phyloP scores from a whole-genome alignment of 2,797 vertebrate species.

The Hippoglossus hippoglossus region DNA sequence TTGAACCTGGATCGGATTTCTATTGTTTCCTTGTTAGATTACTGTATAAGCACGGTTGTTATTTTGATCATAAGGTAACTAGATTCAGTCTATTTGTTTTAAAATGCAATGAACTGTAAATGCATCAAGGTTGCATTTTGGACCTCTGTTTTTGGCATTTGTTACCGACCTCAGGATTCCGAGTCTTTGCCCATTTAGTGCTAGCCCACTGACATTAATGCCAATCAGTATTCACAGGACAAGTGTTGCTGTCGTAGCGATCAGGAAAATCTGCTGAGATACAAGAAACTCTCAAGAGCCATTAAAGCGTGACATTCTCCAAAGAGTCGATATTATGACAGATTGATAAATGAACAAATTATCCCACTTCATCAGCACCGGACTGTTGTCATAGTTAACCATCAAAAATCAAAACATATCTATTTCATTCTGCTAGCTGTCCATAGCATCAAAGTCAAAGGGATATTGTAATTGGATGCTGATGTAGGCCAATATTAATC shows the following conservation, averaged over 20 bases:
- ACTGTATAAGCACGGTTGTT: no score
- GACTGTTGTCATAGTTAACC: conserved; percentile 73
- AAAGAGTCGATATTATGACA: conserved; percentile 70
- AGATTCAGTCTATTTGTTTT: neutral
- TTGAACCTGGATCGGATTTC: neutral
- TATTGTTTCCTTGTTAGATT: no score
- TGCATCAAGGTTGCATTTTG: neutral
- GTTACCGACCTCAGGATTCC: neutral
- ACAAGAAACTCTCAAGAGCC: conserved; percentile 62
- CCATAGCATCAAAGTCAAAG: conserved; percentile 78
- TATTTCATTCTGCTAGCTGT: conserved; percentile 66
- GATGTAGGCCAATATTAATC: conserved; percentile 81
- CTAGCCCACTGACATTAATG: conserved; percentile 39
- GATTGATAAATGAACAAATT: conserved; percentile 83
- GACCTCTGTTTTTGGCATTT: neutral
- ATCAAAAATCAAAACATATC: conserved; percentile 78
- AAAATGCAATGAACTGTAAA: neutral
- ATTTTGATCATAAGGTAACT: neutral
- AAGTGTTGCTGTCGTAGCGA: conserved; percentile 44
- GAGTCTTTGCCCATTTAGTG: neutral
- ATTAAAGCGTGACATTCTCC: conserved; percentile 63
- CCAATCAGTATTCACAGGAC: conserved; percentile 64
- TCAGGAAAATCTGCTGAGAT: conserved; percentile 71
- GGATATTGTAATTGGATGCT: conserved; percentile 77
- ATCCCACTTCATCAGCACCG: conserved; percentile 56